Evolutionary conservation across 2,797 vertebrate genomes (phyloP).

Genomic region (Amblyopsis hoosieri): DNA sequence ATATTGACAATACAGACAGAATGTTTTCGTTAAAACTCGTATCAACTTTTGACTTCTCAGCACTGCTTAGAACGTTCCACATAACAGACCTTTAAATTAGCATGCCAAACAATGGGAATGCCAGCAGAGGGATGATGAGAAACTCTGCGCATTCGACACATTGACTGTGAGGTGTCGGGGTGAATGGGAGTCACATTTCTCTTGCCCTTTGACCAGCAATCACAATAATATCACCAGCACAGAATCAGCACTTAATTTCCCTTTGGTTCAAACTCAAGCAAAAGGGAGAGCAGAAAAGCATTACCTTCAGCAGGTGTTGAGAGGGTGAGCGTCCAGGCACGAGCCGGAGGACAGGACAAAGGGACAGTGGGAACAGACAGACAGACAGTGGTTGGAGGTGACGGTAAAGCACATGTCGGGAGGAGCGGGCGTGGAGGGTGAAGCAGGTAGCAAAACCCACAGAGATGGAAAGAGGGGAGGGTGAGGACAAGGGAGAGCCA

Average conservation of each 20-base stretch:
- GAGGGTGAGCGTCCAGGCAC: slow-evolving; percentile 74
- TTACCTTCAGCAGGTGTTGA: slow-evolving; percentile 80
- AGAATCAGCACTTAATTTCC: slow-evolving; percentile 43
- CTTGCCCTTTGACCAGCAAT: slow-evolving; percentile 58
- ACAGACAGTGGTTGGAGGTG: slow-evolving; percentile 67
- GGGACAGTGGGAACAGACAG: slow-evolving; percentile 61
- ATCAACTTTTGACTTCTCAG: too few species aligned
- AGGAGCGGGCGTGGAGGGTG: slow-evolving; percentile 28
- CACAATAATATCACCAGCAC: slow-evolving; percentile 27
- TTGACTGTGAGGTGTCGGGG: slow-evolving; percentile 66
- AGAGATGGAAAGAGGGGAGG: slow-evolving; percentile 25
- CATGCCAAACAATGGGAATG: slow-evolving; percentile 86
- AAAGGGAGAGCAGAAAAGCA: slow-evolving; percentile 71
- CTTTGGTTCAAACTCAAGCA: slow-evolving; percentile 61
- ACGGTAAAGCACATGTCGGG: slow-evolving; percentile 61
- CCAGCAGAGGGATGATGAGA: slow-evolving; percentile 77
- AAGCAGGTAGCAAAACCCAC: slow-evolving; percentile 25
- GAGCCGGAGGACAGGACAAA: slow-evolving; percentile 75
- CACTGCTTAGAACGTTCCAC: too few species aligned
- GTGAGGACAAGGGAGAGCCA: slow-evolving; percentile 31
- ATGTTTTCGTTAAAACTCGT: too few species aligned
- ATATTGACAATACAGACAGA: too few species aligned
- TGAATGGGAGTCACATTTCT: slow-evolving; percentile 62
- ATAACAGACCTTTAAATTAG: not conserved
- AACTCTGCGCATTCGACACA: slow-evolving; percentile 82